Conservation (phyloP, 2,113 vertebrate species). For the Chrysochloris asiatica region DNA sequence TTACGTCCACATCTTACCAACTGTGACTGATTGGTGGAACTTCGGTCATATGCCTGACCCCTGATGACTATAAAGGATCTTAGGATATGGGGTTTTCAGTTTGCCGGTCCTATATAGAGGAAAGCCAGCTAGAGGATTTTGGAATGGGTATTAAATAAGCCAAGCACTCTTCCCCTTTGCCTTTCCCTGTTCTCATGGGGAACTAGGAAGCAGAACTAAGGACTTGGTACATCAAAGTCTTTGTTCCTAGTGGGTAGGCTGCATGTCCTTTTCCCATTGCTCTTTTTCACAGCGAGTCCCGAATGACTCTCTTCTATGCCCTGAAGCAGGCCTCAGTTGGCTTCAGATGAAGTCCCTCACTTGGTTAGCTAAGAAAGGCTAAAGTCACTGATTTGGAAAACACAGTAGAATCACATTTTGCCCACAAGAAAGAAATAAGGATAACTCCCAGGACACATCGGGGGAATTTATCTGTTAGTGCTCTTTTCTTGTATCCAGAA, state of each 20-base stretch:
- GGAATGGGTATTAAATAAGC: background rate
- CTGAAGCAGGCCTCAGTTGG: background rate
- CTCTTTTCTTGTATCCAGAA: constrained; percentile 23
- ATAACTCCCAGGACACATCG: constrained; percentile 42
- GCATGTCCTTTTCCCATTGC: background rate
- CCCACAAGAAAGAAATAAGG: constrained; percentile 62
- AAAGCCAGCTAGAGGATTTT: background rate
- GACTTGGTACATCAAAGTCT: background rate
- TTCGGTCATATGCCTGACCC: background rate
- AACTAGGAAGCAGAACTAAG: background rate
- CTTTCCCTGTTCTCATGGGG: background rate
- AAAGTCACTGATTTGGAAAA: constrained; percentile 64
- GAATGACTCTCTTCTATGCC: background rate
- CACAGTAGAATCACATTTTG: constrained; percentile 51
- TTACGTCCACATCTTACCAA: background rate
- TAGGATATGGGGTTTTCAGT: constrained; percentile 8
- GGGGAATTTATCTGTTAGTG: constrained; percentile 42
- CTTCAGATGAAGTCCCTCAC: constrained; percentile 36
- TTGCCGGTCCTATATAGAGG: background rate
- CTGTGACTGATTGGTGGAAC: background rate
- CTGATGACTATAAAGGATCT: background rate
- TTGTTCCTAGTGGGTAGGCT: background rate
- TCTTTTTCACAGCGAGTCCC: constrained; percentile 1
- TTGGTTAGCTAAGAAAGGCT: constrained; percentile 35
- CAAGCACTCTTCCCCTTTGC: background rate